phyloP scores from a whole-genome alignment of 2,797 vertebrate species.

The Mus minutoides region DNA sequence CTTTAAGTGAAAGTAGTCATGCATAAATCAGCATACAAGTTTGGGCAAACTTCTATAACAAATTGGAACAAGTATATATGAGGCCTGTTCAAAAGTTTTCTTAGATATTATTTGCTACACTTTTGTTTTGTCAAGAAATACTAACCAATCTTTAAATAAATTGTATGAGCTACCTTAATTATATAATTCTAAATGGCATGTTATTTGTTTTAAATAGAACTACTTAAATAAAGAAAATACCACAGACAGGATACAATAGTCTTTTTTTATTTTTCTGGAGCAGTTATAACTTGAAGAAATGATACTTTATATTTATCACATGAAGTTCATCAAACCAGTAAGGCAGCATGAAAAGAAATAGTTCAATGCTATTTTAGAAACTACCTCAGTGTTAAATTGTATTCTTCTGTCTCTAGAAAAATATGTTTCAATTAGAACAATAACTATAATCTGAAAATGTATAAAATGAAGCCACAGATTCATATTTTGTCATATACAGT shows the following conservation, averaged over 20 bases:
- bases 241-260: conserved; percentile 31
- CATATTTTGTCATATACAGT: conserved; percentile 63
- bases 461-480: conserved; percentile 64
- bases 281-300: conserved; percentile 62
- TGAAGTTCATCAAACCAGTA: conserved; percentile 31
- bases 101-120: not conserved
- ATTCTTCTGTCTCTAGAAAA: conserved; percentile 62
- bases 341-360: conserved; percentile 56
- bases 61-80: not conserved
- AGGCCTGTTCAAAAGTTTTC: conserved; percentile 5
- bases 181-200: conserved; percentile 45
- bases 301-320: conserved; percentile 14
- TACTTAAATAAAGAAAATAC: conserved; percentile 58
- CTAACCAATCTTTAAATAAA: conserved; percentile 9
- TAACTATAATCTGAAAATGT: conserved; percentile 49
- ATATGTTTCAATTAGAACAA: conserved; percentile 50
- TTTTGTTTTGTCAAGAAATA: conserved; percentile 6
- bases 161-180: not conserved
- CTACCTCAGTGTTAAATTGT: not conserved
- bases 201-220: conserved; percentile 54
- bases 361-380: not conserved
- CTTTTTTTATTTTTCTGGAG: conserved; percentile 53
- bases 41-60: not conserved
- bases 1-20: conserved; percentile 2
- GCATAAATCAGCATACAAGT: not conserved